Percentiles rank a stretch among this genome's conserved stretches.
Evolutionary conservation across 1,140 invertebrate species (phyloP).

Genomic region (Apis cerana): DNA sequence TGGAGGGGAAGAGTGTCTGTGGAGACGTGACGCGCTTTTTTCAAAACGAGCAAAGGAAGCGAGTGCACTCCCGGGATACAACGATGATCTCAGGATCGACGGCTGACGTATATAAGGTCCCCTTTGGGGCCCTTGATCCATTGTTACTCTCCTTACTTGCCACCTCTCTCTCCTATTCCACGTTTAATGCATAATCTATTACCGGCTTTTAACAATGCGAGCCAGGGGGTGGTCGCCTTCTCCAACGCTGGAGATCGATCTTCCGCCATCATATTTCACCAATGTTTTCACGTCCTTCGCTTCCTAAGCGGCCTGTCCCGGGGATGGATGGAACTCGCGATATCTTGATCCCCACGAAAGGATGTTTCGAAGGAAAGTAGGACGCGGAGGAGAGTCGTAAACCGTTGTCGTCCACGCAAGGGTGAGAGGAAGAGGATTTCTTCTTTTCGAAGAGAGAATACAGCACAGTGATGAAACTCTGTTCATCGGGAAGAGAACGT

Average conservation of each 20-base stretch:
- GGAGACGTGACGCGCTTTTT: no score
- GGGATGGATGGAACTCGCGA: conserved; percentile 53
- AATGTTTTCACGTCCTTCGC: conserved; percentile 76
- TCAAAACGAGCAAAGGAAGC: no score
- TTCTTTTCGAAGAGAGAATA: no score
- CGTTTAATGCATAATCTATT: conserved; percentile 81
- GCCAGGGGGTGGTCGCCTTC: conserved; percentile 55
- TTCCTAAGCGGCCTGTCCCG: conserved; percentile 68
- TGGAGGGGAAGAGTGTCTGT: no score
- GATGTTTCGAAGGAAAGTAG: no score
- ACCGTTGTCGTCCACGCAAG: conserved; percentile 35
- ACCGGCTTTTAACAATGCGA: conserved; percentile 79
- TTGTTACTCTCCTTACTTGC: conserved; percentile 66
- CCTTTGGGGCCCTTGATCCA: conserved; percentile 73
- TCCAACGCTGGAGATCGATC: conserved; percentile 72
- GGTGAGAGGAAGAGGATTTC: not conserved
- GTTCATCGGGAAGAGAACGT: no score
- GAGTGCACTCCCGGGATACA: conserved; percentile 47
- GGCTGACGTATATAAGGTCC: conserved; percentile 74
- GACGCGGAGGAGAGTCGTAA: no score
- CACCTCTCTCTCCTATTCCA: conserved; percentile 63
- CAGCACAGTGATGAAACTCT: no score
- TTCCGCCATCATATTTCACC: conserved; percentile 77
- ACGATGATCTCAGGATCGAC: conserved; percentile 68
- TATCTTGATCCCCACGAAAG: not conserved